Evolutionary conservation across 1,140 invertebrate species (phyloP).

Genomic region (Apis dorsata): DNA sequence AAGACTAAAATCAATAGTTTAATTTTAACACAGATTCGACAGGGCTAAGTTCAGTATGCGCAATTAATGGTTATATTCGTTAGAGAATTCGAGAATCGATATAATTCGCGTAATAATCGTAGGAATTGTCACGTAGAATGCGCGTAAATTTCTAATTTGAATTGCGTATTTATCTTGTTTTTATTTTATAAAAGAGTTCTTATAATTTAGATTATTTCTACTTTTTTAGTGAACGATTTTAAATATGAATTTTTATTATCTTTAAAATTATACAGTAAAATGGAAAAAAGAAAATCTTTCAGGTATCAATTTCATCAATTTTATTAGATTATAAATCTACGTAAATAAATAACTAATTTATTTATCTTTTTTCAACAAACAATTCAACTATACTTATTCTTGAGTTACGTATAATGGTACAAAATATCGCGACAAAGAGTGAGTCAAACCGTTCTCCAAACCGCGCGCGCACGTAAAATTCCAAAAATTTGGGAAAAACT

Average conservation of each 20-base stretch:
- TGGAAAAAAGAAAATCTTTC: too few species aligned
- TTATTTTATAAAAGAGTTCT: background rate
- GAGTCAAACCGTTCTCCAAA: background rate
- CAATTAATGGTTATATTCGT: conserved; percentile 2
- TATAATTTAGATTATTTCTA: background rate
- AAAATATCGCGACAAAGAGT: background rate
- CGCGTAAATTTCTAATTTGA: background rate
- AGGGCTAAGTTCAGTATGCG: background rate
- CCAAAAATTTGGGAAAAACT: background rate
- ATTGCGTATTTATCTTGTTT: too few species aligned
- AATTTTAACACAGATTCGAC: background rate
- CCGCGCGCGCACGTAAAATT: background rate
- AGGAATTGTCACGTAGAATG: background rate
- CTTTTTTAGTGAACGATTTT: background rate
- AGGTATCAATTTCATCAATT: too few species aligned
- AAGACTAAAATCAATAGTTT: background rate
- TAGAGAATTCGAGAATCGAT: background rate
- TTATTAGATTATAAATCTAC: too few species aligned
- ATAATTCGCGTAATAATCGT: background rate
- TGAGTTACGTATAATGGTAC: background rate
- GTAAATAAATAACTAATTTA: background rate
- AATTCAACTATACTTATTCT: background rate
- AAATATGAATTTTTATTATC: background rate
- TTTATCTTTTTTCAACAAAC: background rate
- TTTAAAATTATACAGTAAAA: too few species aligned